Percentiles rank a stretch among this genome's conserved stretches.
phyloP scores from a whole-genome alignment of 1,140 invertebrate genomes.

The Drepana arcuata region DNA sequence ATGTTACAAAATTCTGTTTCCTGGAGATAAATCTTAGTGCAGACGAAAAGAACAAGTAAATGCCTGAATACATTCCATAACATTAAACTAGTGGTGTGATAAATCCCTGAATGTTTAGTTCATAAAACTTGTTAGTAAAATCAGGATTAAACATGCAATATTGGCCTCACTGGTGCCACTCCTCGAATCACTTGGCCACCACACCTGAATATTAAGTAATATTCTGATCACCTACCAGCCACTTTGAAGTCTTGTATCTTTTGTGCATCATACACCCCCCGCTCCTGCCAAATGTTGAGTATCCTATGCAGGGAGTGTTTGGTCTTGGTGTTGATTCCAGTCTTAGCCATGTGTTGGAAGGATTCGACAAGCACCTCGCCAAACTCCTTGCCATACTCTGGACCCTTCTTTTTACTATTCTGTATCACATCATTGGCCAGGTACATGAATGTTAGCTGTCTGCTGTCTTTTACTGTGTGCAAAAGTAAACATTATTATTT shows the following conservation, averaged over 20 bases:
- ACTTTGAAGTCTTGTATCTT: constrained; percentile 83
- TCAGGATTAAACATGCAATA: too few relatives aligned
- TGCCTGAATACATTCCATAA: not conserved
- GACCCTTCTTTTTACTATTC: constrained; percentile 97
- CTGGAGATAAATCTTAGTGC: too few relatives aligned
- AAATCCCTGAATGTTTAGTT: too few relatives aligned
- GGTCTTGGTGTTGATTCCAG: constrained; percentile 82
- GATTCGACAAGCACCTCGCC: constrained; percentile 82
- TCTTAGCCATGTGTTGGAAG: constrained; percentile 84
- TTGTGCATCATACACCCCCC: constrained; percentile 88
- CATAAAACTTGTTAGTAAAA: too few relatives aligned
- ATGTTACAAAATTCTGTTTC: too few relatives aligned
- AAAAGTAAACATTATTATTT: constrained; percentile 1
- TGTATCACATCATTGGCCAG: constrained; percentile 99
- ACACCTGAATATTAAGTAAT: not conserved
- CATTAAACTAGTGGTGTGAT: too few relatives aligned
- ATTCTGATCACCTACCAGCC: constrained; percentile 53
- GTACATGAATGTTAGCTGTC: constrained; percentile 96
- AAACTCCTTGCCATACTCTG: constrained; percentile 94
- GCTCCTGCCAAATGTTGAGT: constrained; percentile 92
- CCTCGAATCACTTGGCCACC: too few relatives aligned
- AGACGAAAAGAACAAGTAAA: too few relatives aligned
- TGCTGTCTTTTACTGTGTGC: constrained; percentile 82
- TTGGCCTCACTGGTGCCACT: too few relatives aligned
- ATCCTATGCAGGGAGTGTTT: constrained; percentile 85